A percentile compares a stretch with the other conserved stretches of the same genome.
Evolutionary conservation across 2,888 invertebrate genomes (phyloP).

Genomic region (Oscheius sp.): DNA sequence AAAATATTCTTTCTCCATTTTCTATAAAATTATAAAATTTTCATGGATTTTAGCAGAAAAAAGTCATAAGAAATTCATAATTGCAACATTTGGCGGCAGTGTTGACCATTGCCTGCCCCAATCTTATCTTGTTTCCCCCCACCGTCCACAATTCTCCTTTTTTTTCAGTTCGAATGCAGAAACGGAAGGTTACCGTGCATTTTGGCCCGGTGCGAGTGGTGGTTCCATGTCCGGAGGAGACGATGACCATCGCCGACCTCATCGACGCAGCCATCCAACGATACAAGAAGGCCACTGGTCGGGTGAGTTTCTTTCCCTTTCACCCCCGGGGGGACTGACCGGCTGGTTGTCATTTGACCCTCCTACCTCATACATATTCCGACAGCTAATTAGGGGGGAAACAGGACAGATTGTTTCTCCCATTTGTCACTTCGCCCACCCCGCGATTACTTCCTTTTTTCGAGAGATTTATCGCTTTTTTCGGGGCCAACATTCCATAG

Average conservation of each 20-base stretch:
- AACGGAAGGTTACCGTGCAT: constrained; percentile 49
- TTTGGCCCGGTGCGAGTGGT: constrained; percentile 54
- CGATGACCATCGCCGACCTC: constrained; percentile 44
- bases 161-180: constrained; percentile 36
- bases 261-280: constrained; percentile 48
- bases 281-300: constrained; percentile 49
- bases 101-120: neutral
- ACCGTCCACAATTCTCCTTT: neutral
- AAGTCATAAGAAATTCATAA: no score
- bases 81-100: neutral
- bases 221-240: constrained; percentile 47
- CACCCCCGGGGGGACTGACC: neutral
- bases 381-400: neutral
- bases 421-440: no score
- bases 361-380: neutral
- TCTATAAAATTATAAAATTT: no score
- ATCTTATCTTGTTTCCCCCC: neutral
- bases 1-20: no score
- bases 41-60: no score
- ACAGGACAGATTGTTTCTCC: no score
- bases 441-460: no score
- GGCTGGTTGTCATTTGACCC: neutral
- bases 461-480: no score
- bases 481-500: no score
- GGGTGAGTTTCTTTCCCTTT: constrained; percentile 38